Percentiles rank a stretch among this genome's conserved stretches.
These are phyloP conservation scores for Petrocephalus zakoni DNA, from an alignment of 2,113 vertebrate genomes.

Conservation along the genomic window DNA sequence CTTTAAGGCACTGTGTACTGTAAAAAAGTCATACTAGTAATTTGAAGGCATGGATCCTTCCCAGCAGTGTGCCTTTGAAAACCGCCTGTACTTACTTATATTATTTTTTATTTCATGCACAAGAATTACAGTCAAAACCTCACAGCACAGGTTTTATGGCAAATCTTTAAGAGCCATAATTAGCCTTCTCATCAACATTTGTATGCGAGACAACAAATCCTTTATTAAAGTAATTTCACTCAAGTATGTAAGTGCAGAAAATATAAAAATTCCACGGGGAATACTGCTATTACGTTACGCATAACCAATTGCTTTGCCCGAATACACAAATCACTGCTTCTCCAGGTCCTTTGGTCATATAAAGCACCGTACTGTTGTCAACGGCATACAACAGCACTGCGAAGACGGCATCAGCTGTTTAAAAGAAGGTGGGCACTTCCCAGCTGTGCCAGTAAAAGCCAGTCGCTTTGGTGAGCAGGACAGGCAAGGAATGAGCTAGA, in stretches of 20 bases:
- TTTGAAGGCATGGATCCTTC: not conserved
- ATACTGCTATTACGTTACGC: not conserved
- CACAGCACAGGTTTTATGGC: constrained; percentile 25
- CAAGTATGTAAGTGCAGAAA: constrained; percentile 33
- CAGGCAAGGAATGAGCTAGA: not conserved
- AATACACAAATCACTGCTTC: not conserved
- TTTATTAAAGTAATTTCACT: constrained; percentile 34
- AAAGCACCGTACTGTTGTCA: not conserved
- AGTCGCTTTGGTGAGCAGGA: not conserved
- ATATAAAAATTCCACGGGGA: constrained; percentile 31
- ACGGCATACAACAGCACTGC: not conserved
- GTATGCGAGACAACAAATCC: constrained; percentile 36
- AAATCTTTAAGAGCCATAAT: constrained; percentile 35
- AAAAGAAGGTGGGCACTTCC: not conserved
- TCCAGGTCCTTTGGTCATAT: not conserved
- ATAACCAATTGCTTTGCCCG: not conserved
- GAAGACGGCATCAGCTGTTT: not conserved
- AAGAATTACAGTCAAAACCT: not conserved
- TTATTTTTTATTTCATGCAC: not conserved
- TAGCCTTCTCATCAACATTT: constrained; percentile 34
- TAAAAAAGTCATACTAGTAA: not conserved
- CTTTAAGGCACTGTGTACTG: no score
- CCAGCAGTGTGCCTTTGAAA: not conserved
- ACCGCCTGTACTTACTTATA: not conserved
- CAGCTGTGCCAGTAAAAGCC: not conserved